These are phyloP conservation scores for Dichetophora obliterata DNA, from an alignment of 2,888 invertebrate genomes.

Conservation along the genomic window DNA sequence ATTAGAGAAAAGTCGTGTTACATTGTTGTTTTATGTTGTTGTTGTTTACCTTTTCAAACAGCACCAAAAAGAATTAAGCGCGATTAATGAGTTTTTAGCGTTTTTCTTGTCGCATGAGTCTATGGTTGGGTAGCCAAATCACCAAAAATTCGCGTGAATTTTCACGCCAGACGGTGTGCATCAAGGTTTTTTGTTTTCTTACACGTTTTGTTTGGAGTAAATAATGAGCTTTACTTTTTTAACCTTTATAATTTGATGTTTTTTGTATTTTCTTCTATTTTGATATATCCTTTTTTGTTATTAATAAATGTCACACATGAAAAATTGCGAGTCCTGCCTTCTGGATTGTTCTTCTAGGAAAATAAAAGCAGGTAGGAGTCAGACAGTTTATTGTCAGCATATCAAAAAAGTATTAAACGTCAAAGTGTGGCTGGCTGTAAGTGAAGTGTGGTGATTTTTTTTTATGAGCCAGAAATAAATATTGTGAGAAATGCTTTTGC, in stretches of 20 bases:
- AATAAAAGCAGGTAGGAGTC: constrained; percentile 3
- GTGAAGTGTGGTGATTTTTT: background rate
- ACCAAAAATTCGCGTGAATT: constrained; percentile 25
- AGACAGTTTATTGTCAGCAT: constrained; percentile 28
- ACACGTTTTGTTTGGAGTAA: background rate
- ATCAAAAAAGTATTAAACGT: constrained; percentile 6
- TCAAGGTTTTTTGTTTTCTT: background rate
- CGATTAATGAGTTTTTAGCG: constrained; percentile 25
- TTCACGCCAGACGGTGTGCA: constrained; percentile 15
- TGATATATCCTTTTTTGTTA: background rate
- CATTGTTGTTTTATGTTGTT: constrained; percentile 15
- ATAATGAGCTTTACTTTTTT: constrained; percentile 11
- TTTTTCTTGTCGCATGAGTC: constrained; percentile 13
- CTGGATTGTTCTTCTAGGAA: background rate
- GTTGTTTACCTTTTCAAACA: background rate
- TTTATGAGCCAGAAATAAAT: background rate
- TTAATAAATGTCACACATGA: constrained; percentile 35
- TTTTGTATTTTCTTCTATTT: constrained; percentile 6
- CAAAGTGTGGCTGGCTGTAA: background rate
- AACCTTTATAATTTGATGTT: background rate
- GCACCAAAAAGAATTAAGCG: background rate
- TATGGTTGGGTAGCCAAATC: background rate
- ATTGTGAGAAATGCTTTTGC: background rate
- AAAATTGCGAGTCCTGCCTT: constrained; percentile 6
- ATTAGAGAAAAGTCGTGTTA: constrained; percentile 29